Evolutionary conservation across 2,113 vertebrate species (phyloP).

Genomic region (Scomber scombrus): DNA sequence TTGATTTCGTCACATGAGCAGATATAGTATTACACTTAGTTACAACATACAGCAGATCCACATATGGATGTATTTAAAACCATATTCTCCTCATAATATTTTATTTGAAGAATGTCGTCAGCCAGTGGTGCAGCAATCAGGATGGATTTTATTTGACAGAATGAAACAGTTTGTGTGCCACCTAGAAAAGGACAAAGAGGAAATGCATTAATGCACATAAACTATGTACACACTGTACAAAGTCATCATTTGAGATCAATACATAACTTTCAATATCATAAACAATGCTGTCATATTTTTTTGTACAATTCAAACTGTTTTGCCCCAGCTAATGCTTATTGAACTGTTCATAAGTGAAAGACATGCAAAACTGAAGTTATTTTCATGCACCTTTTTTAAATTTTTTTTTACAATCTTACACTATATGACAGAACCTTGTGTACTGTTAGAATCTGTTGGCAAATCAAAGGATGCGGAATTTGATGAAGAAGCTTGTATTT

Average conservation of each 20-base stretch:
- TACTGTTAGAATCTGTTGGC: neutral
- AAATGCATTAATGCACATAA: neutral
- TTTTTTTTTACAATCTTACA: too few species aligned
- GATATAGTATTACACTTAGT: slow-evolving; percentile 49
- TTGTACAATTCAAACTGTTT: too few species aligned
- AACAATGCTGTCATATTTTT: too few species aligned
- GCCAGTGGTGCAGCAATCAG: slow-evolving; percentile 5
- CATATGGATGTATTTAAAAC: slow-evolving; percentile 56
- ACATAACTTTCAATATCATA: too few species aligned
- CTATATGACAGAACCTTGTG: too few species aligned
- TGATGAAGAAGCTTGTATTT: neutral
- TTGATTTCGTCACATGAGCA: slow-evolving; percentile 59
- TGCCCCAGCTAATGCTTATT: too few species aligned
- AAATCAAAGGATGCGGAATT: neutral
- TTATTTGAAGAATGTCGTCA: slow-evolving; percentile 48
- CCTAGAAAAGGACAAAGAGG: slow-evolving; percentile 67
- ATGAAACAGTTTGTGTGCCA: slow-evolving; percentile 86
- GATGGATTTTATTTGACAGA: slow-evolving; percentile 80
- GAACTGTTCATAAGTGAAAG: too few species aligned
- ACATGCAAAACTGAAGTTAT: too few species aligned
- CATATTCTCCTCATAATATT: slow-evolving; percentile 31
- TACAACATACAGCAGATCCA: slow-evolving; percentile 65
- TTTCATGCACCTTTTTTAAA: too few species aligned
- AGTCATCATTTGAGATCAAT: too few species aligned
- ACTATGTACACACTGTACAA: too few species aligned